phyloP scores from a whole-genome alignment of 2,113 vertebrate species.

The Ictalurus furcatus region DNA sequence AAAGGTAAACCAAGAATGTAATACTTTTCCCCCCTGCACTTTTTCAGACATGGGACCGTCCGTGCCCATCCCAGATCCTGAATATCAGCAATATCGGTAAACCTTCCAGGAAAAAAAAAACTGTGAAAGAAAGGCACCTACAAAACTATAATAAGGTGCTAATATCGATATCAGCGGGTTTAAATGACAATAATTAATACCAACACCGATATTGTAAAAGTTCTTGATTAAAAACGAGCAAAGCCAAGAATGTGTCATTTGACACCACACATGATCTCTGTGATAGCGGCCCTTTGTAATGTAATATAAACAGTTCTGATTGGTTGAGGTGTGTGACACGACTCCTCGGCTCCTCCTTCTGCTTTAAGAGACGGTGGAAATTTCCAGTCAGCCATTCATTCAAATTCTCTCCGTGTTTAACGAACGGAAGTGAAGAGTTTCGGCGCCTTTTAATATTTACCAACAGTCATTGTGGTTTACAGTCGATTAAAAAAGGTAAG shows the following conservation, averaged over 20 bases:
- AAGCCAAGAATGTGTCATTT: background rate
- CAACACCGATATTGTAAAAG: background rate
- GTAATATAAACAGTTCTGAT: background rate
- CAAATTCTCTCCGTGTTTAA: fast-evolving
- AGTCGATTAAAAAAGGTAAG: background rate
- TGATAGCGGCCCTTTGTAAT: background rate
- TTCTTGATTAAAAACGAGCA: background rate
- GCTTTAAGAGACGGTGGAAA: conserved; percentile 62
- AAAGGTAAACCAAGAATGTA: background rate
- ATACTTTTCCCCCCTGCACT: background rate
- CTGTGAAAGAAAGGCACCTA: background rate
- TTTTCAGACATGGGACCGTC: background rate
- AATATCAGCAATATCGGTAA: background rate
- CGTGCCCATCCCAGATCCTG: background rate
- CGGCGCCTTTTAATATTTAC: background rate
- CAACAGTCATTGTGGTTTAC: background rate
- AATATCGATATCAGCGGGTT: background rate
- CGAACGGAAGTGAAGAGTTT: background rate
- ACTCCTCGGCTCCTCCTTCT: background rate
- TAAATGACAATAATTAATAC: background rate
- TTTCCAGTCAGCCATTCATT: conserved; percentile 62
- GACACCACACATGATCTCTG: conserved; percentile 3
- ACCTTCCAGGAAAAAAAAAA: background rate
- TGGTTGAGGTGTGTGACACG: background rate
- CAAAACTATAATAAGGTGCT: background rate